Conservation (phyloP, 2,888 invertebrate species). For the Hybos culiciformis region DNA sequence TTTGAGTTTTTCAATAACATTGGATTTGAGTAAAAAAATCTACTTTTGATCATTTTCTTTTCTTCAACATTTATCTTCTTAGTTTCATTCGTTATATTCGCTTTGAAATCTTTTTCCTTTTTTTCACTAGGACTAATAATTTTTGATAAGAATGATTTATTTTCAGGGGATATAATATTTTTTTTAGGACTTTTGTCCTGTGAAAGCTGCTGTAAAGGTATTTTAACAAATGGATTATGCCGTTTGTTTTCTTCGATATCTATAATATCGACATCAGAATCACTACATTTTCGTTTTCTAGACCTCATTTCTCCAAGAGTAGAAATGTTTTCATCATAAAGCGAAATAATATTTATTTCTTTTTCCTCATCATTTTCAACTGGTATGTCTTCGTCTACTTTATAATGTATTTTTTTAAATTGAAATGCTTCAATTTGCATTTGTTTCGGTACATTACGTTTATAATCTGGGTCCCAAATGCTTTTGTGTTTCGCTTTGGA, state of each 20-base stretch:
- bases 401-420: constrained; percentile 26
- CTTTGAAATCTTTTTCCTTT: constrained; percentile 6
- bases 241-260: constrained; percentile 13
- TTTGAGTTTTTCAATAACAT: constrained; percentile 1
- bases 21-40: constrained; percentile 38
- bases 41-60: constrained; percentile 42
- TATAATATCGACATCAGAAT: not conserved
- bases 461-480: constrained; percentile 35
- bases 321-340: constrained; percentile 9
- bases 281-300: constrained; percentile 11
- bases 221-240: constrained; percentile 30
- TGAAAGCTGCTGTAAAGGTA: constrained; percentile 11
- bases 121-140: constrained; percentile 23
- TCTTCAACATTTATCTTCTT: constrained; percentile 34
- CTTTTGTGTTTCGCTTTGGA: constrained; percentile 27
- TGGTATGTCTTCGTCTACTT: constrained; percentile 15
- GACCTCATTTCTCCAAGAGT: constrained; percentile 10
- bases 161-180: constrained; percentile 19
- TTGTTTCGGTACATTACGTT: constrained; percentile 8
- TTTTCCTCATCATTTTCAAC: constrained; percentile 16
- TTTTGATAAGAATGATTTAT: constrained; percentile 23
- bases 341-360: constrained; percentile 17
- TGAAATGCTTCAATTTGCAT: constrained; percentile 16
- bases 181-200: too few relatives aligned
- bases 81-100: constrained; percentile 22